Evolutionary conservation across 2,113 vertebrate species (phyloP), one percentile per base, ranked within the genome.

Genomic region (Paramisgurnus dabryanus): DNA sequence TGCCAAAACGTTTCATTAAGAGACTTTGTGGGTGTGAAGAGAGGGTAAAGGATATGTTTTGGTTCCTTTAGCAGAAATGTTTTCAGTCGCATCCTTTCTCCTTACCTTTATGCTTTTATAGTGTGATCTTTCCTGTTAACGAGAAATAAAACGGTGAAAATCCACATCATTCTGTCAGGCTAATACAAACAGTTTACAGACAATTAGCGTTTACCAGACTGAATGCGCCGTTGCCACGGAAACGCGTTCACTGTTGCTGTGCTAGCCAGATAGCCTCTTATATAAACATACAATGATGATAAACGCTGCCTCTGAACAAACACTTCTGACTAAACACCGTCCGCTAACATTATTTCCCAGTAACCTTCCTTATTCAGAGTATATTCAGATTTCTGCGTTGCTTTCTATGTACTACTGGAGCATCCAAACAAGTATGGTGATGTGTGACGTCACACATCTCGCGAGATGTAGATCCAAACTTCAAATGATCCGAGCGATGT

Each of bases 1-100:
- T 50, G 58, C 27, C 27, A 34, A 34, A 34, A 34, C 27, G 27
- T 34, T 34, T 34, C 3, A 34, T 34, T 34, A 34, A 18, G 17
- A n/a, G 8, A 11, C 17, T 15, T 5, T 18, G 58, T 27, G 58
- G 6, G 58, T 34, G 10, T 64, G 22, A 7, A 7, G 7, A 17
- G 2, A 47, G 4, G 6, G 5, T 66, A 94, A 97, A 98, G 96
- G 98, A 98, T 99, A 99, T 99, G 97, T 82, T 98, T 99, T n/a
- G 98, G 94, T 89, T 98, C 96, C 90, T 97, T 98, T 64, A 95
- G 88, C 84, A 98, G 90, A 2, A 96, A 96, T 72, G 93, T 97
- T 90, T 98, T 98, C 86, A 99, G 88, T 80, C 97, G 96, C 98
- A 99, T 98, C 79, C 63, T 87, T 45, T 68, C 80, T 64, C 71